Conservation (phyloP, 2,888 invertebrate genomes). For the Drosophila paranaensis region DNA sequence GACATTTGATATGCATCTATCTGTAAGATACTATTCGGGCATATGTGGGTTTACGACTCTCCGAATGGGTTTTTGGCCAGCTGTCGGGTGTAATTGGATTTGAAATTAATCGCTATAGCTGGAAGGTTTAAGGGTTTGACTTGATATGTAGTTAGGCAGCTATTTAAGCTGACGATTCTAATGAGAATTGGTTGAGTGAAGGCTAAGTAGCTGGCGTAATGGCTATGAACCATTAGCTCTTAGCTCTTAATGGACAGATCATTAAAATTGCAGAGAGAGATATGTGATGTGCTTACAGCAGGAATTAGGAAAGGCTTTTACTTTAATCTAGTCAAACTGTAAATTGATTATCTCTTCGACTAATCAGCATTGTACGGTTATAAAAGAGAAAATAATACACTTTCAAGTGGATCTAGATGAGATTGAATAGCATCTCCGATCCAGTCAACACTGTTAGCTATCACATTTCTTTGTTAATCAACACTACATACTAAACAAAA, state of each 20-base stretch:
- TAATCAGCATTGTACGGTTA: neutral
- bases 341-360: neutral
- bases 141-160: constrained; percentile 26
- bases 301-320: neutral
- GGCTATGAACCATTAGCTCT: neutral
- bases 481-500: neutral
- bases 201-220: neutral
- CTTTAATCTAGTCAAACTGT: too few species aligned
- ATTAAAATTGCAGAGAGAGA: neutral
- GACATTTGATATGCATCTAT: constrained; percentile 75
- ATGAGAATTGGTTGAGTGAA: constrained; percentile 1
- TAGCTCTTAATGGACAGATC: neutral
- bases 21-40: constrained; percentile 20
- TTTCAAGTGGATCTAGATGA: too few species aligned
- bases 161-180: constrained; percentile 8
- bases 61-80: constrained; percentile 26
- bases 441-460: neutral
- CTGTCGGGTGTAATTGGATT: constrained; percentile 39
- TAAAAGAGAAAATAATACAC: neutral
- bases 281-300: neutral
- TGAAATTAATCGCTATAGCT: constrained; percentile 15
- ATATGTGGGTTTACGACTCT: constrained; percentile 12
- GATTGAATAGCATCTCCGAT: too few species aligned
- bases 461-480: neutral
- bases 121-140: constrained; percentile 5